Evolutionary conservation across 2,113 vertebrate species (phyloP), one percentile per base, ranked within the genome.

Genomic region (Hippopotamus amphibius): DNA sequence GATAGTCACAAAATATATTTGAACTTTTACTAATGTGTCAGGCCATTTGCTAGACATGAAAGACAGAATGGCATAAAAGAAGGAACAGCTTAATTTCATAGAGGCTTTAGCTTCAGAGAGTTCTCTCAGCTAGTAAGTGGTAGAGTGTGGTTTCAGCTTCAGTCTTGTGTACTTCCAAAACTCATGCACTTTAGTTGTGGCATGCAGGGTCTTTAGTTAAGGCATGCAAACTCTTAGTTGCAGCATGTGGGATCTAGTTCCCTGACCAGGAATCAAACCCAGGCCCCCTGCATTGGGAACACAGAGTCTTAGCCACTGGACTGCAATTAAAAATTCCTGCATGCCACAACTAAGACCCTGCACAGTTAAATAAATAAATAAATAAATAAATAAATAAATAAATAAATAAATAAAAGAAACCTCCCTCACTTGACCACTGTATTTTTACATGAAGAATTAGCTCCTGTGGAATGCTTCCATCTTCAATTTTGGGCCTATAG

Each of bases 391-490:
- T 19, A 57, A 57, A 57, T 57, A 57, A 57, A 57, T 19, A 57
- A 57, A 16, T 57, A 57, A 57, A 57, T 57, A 21, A 37, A 37
- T 37, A 57, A 50, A 57, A 13, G 14, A 88, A 90, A 90, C n/a
- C 46, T 26, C 8, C 28, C 6, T 0, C 37, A n/a, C 5, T 68
- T 86, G n/a, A 41, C 30, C 28, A 43, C 19, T 74, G 1, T 68
- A 46, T 48, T 94, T 71, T 92, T 55, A 89, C 14, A 63, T 16
- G 33, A 96, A 96, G 17, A 95, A 63, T n/a, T 22, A 80, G 21
- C 12, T 55, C 30, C 72, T 90, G 37, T 84, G 7, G 12, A 76
- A 81, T 22, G 76, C 46, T 24, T 63, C 37, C 9, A 37, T 68
- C 79, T 79, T 79, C 76, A 92, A 92, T 33, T 87, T 90, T 46